Evolutionary conservation across 2,113 vertebrate genomes (phyloP), one percentile per base, ranked within the genome.

Genomic region (Hippocampus barbouri): DNA sequence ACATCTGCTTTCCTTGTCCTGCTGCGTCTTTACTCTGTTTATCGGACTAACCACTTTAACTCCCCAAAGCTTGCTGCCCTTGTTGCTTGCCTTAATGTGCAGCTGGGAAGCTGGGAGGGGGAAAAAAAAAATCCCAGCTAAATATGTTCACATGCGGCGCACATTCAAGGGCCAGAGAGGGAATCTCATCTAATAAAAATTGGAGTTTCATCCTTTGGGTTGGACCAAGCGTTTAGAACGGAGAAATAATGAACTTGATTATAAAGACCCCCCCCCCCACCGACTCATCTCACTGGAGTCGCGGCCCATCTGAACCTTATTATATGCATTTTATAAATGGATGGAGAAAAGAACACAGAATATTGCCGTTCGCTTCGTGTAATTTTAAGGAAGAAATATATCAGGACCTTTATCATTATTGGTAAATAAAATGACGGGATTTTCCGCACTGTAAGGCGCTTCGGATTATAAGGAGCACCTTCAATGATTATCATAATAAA

Each of bases 1-100:
- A 91, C 91, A 92, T 90, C 90, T 91, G 92, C 77, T 89, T 82
- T 75, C 80, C 75, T 73, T 70, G 84, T 89, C 77, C 82, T 54
- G 66, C 83, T 69, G 86, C 68, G 86, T 81, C 77, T 72, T 81
- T 73, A 78, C 83, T 82, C 83, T 85, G 82, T 79, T 87, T 85
- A 88, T 80, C 86, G 86, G 76, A 68, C 80, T 85, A 78, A 83
- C 84, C 40, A 69, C 83, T 83, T 76, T 82, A 85, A 89, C 89
- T 89, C 88, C 83, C 87, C 25, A 66, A 83, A 79, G 86, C 88
- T 85, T 79, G 82, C 60, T 78, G 76, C 79, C 82, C 78, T 81
- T 82, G 79, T 83, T 79, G 83, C 43, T 45, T 20, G 80, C 66
- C 82, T 81, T 87, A 80, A 84, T 80, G 69, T 81, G 80, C 89